phyloP scores from a whole-genome alignment of 2,888 invertebrate genomes.

The Ametastegia equiseti region DNA sequence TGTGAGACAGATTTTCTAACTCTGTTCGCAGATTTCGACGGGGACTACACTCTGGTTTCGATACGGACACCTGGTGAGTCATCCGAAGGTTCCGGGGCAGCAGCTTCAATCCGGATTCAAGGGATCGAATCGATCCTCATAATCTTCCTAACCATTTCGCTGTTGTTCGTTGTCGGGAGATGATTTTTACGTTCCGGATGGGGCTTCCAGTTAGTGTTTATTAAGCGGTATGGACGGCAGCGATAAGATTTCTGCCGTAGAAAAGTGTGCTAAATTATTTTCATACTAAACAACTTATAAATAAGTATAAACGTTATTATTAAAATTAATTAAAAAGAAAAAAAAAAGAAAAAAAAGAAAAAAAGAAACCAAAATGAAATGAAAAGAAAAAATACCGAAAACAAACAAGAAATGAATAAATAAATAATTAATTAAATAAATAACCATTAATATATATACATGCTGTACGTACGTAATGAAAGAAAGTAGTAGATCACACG shows the following conservation, averaged over 20 bases:
- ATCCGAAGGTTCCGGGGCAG: conserved; percentile 60
- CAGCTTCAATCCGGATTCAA: conserved; percentile 55
- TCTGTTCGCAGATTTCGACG: conserved; percentile 69
- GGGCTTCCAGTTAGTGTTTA: conserved; percentile 73
- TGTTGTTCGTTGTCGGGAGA: conserved; percentile 67
- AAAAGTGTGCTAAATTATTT: conserved; percentile 69
- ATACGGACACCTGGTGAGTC: conserved; percentile 67
- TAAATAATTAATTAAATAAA: conserved; percentile 1
- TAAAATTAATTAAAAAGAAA: conserved; percentile 26
- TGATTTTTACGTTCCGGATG: conserved; percentile 68
- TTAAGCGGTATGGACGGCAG: conserved; percentile 52
- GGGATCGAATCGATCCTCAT: conserved; percentile 57
- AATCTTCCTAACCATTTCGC: conserved; percentile 64
- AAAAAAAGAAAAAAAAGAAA: not conserved
- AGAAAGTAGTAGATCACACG: conserved; percentile 44
- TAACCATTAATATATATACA: conserved; percentile 45
- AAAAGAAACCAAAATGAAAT: not conserved
- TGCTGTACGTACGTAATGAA: conserved; percentile 15
- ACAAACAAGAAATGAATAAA: not conserved
- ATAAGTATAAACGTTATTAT: conserved; percentile 52
- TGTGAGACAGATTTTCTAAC: conserved; percentile 50
- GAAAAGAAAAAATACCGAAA: not conserved
- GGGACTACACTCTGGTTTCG: conserved; percentile 65
- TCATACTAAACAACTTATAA: conserved; percentile 69
- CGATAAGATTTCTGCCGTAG: conserved; percentile 51